A percentile compares a stretch with the other conserved stretches of the same genome.
phyloP scores from a whole-genome alignment of 2,797 vertebrate genomes.

The Hydrolagus colliei region DNA sequence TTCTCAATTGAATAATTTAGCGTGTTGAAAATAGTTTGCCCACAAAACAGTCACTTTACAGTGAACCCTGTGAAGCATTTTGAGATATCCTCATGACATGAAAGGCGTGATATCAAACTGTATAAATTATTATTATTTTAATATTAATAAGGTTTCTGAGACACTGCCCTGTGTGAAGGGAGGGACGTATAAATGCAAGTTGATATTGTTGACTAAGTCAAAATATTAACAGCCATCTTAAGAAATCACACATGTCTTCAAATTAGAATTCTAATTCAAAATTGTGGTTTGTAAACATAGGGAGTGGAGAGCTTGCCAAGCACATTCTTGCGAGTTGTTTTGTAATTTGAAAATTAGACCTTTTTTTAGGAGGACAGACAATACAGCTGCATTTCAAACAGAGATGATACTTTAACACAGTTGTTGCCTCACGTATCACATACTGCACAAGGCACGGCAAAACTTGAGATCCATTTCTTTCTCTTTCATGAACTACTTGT shows the following conservation, averaged over 20 bases:
- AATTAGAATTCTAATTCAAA: neutral
- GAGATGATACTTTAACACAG: neutral
- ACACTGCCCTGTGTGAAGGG: no score
- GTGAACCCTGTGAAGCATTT: no score
- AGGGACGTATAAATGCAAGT: neutral
- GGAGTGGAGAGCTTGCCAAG: neutral
- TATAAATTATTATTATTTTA: no score
- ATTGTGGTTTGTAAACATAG: neutral
- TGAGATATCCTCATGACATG: no score
- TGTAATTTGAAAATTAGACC: slow-evolving; percentile 1
- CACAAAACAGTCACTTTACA: no score
- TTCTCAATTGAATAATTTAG: no score
- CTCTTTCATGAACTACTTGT: slow-evolving; percentile 27
- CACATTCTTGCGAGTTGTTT: neutral
- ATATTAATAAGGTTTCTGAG: no score
- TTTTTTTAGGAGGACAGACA: neutral
- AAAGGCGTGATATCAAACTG: no score
- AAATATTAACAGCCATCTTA: neutral
- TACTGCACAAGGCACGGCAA: slow-evolving; percentile 16
- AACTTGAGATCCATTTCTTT: slow-evolving; percentile 8
- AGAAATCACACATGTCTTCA: neutral
- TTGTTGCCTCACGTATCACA: neutral
- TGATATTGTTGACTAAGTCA: neutral
- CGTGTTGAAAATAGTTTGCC: no score
- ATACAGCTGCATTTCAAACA: neutral